Evolutionary conservation across 2,888 invertebrate genomes (phyloP).

Genomic region (Meiosimyza platycephala): DNA sequence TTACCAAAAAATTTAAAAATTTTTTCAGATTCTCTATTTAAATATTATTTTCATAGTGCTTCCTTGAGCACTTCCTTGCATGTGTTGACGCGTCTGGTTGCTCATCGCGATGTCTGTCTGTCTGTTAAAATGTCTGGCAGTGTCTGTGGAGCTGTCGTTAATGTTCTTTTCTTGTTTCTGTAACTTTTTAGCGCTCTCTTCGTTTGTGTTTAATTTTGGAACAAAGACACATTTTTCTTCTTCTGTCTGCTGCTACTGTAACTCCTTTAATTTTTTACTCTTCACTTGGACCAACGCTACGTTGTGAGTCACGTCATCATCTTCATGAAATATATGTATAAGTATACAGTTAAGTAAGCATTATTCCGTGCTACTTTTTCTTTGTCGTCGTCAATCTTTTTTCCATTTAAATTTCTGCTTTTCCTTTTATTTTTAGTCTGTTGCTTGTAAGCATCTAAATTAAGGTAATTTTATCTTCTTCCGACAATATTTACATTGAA

Average conservation of each 20-base stretch:
- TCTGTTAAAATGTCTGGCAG: background rate
- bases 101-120: background rate
- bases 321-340: too few species aligned
- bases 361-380: background rate
- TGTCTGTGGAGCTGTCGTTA: background rate
- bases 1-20: too few species aligned
- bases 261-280: too few species aligned
- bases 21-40: too few species aligned
- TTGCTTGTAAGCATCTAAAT: too few species aligned
- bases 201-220: slow-evolving; percentile 5
- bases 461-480: too few species aligned
- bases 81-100: too few species aligned
- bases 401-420: background rate
- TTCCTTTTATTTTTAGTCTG: background rate
- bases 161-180: background rate
- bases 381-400: background rate
- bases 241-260: background rate
- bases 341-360: background rate
- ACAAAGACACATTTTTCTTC: slow-evolving; percentile 11
- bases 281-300: background rate
- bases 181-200: background rate
- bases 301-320: slow-evolving; percentile 20
- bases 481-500: too few species aligned
- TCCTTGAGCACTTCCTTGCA: too few species aligned
- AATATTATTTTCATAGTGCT: too few species aligned